Conservation (phyloP, 2,113 vertebrate genomes). For the Prinia subflava region DNA sequence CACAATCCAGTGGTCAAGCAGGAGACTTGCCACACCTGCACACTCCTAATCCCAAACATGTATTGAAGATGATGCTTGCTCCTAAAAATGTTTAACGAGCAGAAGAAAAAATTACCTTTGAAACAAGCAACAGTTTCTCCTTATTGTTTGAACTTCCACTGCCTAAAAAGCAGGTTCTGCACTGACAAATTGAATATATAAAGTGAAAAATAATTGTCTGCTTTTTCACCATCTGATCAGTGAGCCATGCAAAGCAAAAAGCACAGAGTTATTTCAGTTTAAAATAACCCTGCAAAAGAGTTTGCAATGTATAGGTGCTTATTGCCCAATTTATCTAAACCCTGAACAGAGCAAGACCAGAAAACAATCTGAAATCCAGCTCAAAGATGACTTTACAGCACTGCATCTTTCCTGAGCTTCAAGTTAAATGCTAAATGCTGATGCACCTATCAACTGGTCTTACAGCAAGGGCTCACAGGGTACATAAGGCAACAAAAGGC, state of each 20-base stretch:
- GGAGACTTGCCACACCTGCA: neutral
- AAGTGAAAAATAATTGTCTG: neutral
- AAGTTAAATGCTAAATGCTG: neutral
- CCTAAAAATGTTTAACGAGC: neutral
- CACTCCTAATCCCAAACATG: neutral
- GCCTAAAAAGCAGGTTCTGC: neutral
- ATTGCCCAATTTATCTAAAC: neutral
- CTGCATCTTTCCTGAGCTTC: neutral
- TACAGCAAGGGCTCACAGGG: neutral
- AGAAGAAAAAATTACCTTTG: neutral
- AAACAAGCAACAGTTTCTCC: neutral
- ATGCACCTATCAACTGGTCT: neutral
- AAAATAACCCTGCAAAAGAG: neutral
- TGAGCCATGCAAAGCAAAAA: neutral
- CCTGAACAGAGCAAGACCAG: neutral
- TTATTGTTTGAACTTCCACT: neutral
- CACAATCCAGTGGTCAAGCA: fast-evolving
- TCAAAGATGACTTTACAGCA: neutral
- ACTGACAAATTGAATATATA: neutral
- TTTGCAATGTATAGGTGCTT: neutral
- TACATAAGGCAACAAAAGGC: neutral
- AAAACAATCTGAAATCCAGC: neutral
- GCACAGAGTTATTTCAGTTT: neutral
- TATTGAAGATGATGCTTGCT: neutral
- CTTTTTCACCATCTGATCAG: neutral